Evolutionary conservation across 2,888 invertebrate genomes (phyloP).

Genomic region (Ptychoptera contaminata): DNA sequence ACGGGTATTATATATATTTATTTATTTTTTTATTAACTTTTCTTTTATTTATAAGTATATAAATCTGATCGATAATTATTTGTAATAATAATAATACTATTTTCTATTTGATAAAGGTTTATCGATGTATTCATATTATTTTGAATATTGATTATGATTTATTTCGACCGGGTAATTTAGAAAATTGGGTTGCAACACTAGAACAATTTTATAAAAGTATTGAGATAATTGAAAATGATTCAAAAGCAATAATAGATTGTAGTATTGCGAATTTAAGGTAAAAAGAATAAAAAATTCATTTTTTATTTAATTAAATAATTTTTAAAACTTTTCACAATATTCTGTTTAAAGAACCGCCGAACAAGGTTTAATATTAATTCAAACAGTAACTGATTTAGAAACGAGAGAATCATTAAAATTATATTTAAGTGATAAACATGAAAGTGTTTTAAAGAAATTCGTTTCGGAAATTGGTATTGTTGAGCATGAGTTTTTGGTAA

Average conservation of each 20-base stretch:
- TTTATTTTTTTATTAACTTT: constrained; percentile 2
- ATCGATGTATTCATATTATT: constrained; percentile 57
- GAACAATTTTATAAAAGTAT: constrained; percentile 62
- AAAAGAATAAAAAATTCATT: no score
- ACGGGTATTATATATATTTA: no score
- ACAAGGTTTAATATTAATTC: constrained; percentile 60
- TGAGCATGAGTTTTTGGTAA: constrained; percentile 54
- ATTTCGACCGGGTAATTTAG: constrained; percentile 58
- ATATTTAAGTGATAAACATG: constrained; percentile 65
- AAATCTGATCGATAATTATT: constrained; percentile 19
- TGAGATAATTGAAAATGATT: constrained; percentile 57
- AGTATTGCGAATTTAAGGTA: constrained; percentile 64
- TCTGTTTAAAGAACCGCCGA: constrained; percentile 48
- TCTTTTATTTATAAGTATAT: neutral
- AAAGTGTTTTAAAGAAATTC: constrained; percentile 70
- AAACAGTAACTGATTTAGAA: constrained; percentile 65
- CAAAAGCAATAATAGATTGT: constrained; percentile 69
- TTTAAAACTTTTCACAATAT: neutral
- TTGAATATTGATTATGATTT: constrained; percentile 70
- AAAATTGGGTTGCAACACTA: constrained; percentile 77
- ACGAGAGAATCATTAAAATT: constrained; percentile 56
- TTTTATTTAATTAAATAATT: neutral
- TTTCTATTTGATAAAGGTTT: constrained; percentile 44
- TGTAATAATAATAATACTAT: no score
- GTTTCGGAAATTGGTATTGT: constrained; percentile 62